phyloP scores from a whole-genome alignment of 2,113 vertebrate species.

The human (Homo sapiens) region DNA sequence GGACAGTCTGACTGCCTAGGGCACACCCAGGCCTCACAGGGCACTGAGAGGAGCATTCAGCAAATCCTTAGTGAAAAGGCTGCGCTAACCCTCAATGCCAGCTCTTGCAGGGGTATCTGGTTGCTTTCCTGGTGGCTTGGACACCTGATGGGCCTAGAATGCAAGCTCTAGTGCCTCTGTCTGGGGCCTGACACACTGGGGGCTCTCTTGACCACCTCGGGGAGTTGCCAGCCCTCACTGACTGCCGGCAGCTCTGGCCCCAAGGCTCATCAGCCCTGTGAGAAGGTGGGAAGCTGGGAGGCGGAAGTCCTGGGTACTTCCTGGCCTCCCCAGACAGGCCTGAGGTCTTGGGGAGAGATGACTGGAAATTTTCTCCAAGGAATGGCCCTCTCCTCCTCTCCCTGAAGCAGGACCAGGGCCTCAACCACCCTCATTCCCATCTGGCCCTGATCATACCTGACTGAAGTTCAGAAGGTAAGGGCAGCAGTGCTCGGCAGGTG shows the following conservation, averaged over 20 bases:
- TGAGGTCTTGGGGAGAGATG: neutral
- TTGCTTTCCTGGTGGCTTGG: neutral
- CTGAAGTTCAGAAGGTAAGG: neutral
- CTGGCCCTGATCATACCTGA: neutral
- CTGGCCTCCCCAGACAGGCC: neutral
- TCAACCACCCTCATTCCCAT: neutral
- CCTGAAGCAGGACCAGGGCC: neutral
- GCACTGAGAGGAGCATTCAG: rapidly evolving
- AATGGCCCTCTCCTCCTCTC: neutral
- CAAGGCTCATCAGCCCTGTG: neutral
- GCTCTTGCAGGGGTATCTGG: neutral
- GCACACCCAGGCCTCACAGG: neutral
- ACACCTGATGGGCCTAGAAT: too few species aligned
- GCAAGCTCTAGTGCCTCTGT: neutral
- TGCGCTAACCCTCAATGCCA: rapidly evolving
- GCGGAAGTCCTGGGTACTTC: neutral
- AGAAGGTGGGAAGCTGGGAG: neutral
- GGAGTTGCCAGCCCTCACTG: neutral
- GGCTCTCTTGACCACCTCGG: neutral
- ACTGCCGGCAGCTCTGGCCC: too few species aligned
- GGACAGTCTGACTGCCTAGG: neutral
- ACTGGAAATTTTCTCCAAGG: neutral
- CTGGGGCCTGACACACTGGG: neutral
- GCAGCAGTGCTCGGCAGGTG: neutral
- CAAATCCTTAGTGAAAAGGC: neutral